These are phyloP conservation scores for Piaya cayana DNA, from an alignment of 2,113 vertebrate species.

Conservation along the genomic window DNA sequence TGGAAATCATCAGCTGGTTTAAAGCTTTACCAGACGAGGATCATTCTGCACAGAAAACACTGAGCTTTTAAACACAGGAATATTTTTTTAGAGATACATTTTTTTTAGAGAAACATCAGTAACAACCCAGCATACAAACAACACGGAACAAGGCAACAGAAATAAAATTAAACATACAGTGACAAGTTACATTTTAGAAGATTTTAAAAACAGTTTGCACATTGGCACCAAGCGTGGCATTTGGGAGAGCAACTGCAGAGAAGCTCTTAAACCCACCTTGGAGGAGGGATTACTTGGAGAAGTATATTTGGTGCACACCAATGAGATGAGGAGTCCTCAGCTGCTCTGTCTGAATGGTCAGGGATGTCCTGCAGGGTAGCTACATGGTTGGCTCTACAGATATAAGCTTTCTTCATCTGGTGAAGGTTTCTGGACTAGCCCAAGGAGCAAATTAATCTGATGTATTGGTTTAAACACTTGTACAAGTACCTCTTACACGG, in stretches of 20 bases:
- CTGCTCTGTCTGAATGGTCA: not conserved
- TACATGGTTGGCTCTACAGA: not conserved
- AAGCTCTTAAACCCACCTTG: not conserved
- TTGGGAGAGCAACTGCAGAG: not conserved
- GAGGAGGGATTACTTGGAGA: not conserved
- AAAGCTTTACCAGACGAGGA: not conserved
- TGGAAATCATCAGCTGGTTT: not conserved
- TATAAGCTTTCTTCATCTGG: not conserved
- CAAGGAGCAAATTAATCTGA: not conserved
- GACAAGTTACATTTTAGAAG: not conserved
- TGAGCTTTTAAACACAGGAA: not conserved
- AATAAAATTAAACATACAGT: not conserved
- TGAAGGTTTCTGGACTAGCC: not conserved
- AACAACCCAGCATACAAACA: not conserved
- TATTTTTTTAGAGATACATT: not conserved
- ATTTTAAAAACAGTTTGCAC: not conserved
- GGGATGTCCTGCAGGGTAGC: not conserved
- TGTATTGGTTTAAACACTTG: not conserved
- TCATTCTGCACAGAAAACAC: not conserved
- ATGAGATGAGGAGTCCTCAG: not conserved
- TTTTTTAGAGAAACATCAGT: not conserved
- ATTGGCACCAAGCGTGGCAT: rapidly evolving
- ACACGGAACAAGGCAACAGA: not conserved
- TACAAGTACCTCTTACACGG: not conserved
- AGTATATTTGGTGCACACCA: not conserved